phyloP scores from a whole-genome alignment of 2,113 vertebrate species.

The Stictonetta naevosa region DNA sequence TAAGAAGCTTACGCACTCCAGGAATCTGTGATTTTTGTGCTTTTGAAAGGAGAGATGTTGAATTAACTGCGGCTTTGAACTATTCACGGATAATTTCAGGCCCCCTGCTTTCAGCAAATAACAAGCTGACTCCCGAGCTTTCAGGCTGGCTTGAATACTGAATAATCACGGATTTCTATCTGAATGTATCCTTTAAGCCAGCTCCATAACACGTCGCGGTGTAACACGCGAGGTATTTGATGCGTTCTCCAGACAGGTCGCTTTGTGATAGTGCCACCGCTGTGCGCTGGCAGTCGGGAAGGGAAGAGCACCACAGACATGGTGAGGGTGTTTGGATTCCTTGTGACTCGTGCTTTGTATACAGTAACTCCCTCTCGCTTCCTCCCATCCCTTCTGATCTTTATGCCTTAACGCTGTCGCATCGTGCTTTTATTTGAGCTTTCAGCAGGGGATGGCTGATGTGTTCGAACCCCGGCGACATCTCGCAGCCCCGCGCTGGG shows the following conservation, averaged over 20 bases:
- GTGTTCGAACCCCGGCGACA: background rate
- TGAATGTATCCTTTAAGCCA: background rate
- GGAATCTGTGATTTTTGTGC: slow-evolving; percentile 66
- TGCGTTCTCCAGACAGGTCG: background rate
- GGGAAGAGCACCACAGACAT: background rate
- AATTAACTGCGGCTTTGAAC: slow-evolving; percentile 73
- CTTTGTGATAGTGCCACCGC: slow-evolving; percentile 30
- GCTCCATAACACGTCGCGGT: background rate
- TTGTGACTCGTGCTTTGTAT: background rate
- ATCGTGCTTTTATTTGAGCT: background rate
- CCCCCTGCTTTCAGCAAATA: slow-evolving; percentile 56
- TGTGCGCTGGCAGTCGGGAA: background rate
- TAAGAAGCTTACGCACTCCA: slow-evolving; percentile 59
- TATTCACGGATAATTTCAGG: slow-evolving; percentile 66
- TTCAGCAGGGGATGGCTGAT: background rate
- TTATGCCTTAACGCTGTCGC: background rate
- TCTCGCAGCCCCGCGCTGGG: background rate
- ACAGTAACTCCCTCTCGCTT: background rate
- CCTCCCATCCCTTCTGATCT: background rate
- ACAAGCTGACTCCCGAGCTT: slow-evolving; percentile 23
- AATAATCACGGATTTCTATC: slow-evolving; percentile 38
- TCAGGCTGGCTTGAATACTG: slow-evolving; percentile 47
- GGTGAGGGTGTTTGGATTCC: background rate
- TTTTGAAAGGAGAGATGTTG: slow-evolving; percentile 69
- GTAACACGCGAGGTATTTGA: background rate